These are phyloP conservation scores for Eleginops maclovinus DNA, from an alignment of 2,113 vertebrate genomes.

Conservation along the genomic window DNA sequence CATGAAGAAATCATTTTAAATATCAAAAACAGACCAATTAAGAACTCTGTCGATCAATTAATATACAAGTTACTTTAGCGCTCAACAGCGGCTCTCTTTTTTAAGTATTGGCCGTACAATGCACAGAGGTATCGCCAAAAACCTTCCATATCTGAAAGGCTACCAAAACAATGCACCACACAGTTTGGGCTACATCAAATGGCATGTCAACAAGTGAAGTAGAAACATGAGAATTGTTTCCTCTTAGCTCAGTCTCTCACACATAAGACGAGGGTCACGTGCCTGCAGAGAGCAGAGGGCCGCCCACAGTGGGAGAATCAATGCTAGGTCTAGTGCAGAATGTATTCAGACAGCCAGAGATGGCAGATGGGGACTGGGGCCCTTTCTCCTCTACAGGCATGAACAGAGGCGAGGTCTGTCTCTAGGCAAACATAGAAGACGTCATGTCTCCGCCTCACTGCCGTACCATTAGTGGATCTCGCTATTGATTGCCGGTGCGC, in stretches of 20 bases:
- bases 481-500: conserved; percentile 67
- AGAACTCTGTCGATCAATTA: neutral
- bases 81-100: neutral
- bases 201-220: conserved; percentile 28
- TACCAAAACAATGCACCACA: neutral
- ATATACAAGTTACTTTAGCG: neutral
- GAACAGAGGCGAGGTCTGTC: conserved; percentile 75
- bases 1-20: no score
- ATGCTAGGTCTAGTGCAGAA: conserved; percentile 33
- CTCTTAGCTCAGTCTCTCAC: conserved; percentile 14
- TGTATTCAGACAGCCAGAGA: conserved; percentile 32
- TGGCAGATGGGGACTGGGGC: conserved; percentile 66
- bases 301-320: conserved; percentile 47
- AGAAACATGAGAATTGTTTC: conserved; percentile 6
- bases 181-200: neutral
- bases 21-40: neutral
- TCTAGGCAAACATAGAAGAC: conserved; percentile 63
- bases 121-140: neutral
- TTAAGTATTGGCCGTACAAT: neutral
- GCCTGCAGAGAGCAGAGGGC: conserved; percentile 16
- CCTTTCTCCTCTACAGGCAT: conserved; percentile 66
- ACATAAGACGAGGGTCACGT: conserved; percentile 8
- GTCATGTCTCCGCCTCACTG: conserved; percentile 67
- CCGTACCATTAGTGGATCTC: conserved; percentile 80
- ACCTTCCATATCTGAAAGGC: neutral